phyloP scores from a whole-genome alignment of 2,113 vertebrate genomes.

The Oreochromis aureus region DNA sequence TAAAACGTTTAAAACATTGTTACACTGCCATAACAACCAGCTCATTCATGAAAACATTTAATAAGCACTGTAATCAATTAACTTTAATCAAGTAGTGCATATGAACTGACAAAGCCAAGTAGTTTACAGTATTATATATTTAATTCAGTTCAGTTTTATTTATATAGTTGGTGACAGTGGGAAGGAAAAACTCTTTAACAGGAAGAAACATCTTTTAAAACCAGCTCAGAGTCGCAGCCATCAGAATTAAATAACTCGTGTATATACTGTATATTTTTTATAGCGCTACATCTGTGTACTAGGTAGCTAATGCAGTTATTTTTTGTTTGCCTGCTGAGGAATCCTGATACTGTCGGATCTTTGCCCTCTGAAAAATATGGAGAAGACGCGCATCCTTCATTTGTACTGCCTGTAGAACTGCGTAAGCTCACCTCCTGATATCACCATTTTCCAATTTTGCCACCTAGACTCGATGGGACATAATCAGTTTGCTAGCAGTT shows the following conservation, averaged over 20 bases:
- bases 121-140: not conserved
- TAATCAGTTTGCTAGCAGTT: constrained; percentile 45
- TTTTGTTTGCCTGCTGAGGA: not conserved
- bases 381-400: constrained; percentile 2
- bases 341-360: not conserved
- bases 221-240: not conserved
- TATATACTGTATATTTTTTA: not conserved
- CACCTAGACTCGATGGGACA: constrained; percentile 17
- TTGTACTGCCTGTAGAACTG: constrained; percentile 5
- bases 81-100: not conserved
- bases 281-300: not conserved
- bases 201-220: not conserved
- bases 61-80: not conserved
- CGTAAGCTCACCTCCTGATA: not conserved
- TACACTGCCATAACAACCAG: not conserved
- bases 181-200: not conserved
- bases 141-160: not conserved
- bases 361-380: constrained; percentile 3
- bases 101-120: not conserved
- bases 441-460: constrained; percentile 46
- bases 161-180: not conserved
- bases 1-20: not conserved
- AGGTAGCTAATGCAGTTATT: not conserved
- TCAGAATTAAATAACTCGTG: not conserved
- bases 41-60: not conserved